Percentiles rank a stretch among this genome's conserved stretches.
Evolutionary conservation across 30 jellyfish, hydroid and myxozoan genomes (phyloP).

Genomic region (Haliclystus octoradiatus): DNA sequence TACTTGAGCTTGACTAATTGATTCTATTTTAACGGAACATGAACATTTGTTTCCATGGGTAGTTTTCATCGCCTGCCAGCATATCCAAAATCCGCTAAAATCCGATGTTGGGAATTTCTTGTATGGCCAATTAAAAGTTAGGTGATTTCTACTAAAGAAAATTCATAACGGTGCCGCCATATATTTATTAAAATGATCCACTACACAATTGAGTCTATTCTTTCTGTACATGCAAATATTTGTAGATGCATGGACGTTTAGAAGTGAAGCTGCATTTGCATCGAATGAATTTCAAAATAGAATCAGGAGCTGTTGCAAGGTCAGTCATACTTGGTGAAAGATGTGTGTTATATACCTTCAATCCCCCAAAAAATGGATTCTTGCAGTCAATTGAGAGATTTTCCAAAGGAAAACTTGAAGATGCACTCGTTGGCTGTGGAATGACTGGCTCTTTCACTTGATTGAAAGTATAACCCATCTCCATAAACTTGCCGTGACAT

Average conservation of each 20-base stretch:
- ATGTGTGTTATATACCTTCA: background rate
- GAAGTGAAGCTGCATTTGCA: slow-evolving; percentile 13
- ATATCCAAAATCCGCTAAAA: too few relatives aligned
- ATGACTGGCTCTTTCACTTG: background rate
- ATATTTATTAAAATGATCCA: too few relatives aligned
- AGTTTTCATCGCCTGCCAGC: too few relatives aligned
- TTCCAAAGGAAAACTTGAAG: background rate
- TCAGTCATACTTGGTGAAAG: slow-evolving; percentile 5
- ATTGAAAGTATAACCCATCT: background rate
- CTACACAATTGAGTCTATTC: slow-evolving; percentile 3
- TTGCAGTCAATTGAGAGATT: background rate
- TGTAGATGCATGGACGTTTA: slow-evolving; percentile 1
- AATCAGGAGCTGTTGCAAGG: background rate
- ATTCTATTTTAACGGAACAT: too few relatives aligned
- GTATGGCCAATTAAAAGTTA: too few relatives aligned
- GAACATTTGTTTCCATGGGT: too few relatives aligned
- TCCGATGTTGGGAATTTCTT: too few relatives aligned
- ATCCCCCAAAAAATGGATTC: slow-evolving; percentile 13
- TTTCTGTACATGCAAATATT: slow-evolving; percentile 1
- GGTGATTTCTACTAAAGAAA: too few relatives aligned
- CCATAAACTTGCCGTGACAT: background rate
- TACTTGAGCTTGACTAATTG: too few relatives aligned
- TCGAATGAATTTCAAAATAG: background rate
- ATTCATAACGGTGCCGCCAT: too few relatives aligned
- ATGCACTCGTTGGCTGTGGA: background rate